Evolutionary conservation across 1,140 invertebrate genomes (phyloP).

Genomic region (Triops cancriformis): DNA sequence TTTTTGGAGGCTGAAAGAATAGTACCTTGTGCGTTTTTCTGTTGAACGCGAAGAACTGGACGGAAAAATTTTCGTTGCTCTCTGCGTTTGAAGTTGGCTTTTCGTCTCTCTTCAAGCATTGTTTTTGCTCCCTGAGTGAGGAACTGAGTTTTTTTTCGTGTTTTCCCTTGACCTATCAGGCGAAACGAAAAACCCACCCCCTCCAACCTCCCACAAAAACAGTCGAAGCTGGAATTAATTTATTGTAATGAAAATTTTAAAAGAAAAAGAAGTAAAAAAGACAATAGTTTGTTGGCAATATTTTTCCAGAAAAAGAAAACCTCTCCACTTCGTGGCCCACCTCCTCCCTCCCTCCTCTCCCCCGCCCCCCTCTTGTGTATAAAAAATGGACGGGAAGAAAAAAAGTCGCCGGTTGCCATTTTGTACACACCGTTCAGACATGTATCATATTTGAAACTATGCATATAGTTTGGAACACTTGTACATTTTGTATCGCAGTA

Average conservation of each 20-base stretch:
- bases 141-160: not conserved
- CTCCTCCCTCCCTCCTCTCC: not conserved
- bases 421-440: constrained; percentile 13
- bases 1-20: not conserved
- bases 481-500: constrained; percentile 14
- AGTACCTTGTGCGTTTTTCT: not conserved
- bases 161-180: not conserved
- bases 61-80: not conserved
- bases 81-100: not conserved
- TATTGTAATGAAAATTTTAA: not conserved
- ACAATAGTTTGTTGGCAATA: constrained; percentile 14
- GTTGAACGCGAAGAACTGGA: not conserved
- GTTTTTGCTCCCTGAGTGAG: not conserved
- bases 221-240: constrained; percentile 10
- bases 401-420: constrained; percentile 12
- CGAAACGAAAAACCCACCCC: not conserved
- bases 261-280: not conserved
- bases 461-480: constrained; percentile 14
- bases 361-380: not conserved
- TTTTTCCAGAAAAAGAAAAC: constrained; percentile 7
- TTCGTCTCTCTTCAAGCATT: not conserved
- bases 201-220: not conserved
- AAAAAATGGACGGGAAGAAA: constrained; percentile 5
- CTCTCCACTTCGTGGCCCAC: not conserved
- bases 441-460: constrained; percentile 14